Percentiles rank a stretch among this genome's conserved stretches.
Conservation (phyloP, 1,140 invertebrate genomes). For the Aphidius gifuensis region DNA sequence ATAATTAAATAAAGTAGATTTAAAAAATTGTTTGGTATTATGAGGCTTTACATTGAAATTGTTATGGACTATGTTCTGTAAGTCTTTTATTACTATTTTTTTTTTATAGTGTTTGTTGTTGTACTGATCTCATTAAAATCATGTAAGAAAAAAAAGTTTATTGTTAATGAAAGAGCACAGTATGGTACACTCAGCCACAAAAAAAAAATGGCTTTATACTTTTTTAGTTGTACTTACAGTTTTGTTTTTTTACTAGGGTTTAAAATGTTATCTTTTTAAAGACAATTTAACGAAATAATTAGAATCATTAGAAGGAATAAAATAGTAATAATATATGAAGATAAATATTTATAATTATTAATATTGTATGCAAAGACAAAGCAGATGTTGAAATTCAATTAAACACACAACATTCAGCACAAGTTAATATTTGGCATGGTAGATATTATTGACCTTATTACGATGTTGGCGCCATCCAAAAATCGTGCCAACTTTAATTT, state of each 20-base stretch:
- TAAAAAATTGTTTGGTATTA: too few relatives aligned
- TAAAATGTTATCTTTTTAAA: too few relatives aligned
- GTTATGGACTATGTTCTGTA: neutral
- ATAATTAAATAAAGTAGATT: too few relatives aligned
- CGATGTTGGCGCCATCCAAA: slow-evolving; percentile 2
- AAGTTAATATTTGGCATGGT: neutral
- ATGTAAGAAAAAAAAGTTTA: slow-evolving; percentile 18
- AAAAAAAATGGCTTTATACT: too few relatives aligned
- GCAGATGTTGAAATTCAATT: neutral
- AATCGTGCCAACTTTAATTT: slow-evolving; percentile 9
- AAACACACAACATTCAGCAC: too few relatives aligned
- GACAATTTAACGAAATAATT: neutral
- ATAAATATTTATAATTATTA: too few relatives aligned
- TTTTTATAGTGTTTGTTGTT: neutral
- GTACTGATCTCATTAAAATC: slow-evolving; percentile 16
- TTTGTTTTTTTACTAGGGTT: too few relatives aligned
- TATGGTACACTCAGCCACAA: too few relatives aligned
- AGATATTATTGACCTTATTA: slow-evolving; percentile 9
- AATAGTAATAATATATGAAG: too few relatives aligned
- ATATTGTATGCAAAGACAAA: neutral
- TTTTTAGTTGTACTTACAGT: too few relatives aligned
- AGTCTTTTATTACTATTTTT: neutral
- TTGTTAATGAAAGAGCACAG: slow-evolving; percentile 11
- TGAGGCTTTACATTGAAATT: neutral
- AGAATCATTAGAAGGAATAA: neutral